Conservation (phyloP, 2,113 vertebrate genomes). For the Actenoides hombroni region DNA sequence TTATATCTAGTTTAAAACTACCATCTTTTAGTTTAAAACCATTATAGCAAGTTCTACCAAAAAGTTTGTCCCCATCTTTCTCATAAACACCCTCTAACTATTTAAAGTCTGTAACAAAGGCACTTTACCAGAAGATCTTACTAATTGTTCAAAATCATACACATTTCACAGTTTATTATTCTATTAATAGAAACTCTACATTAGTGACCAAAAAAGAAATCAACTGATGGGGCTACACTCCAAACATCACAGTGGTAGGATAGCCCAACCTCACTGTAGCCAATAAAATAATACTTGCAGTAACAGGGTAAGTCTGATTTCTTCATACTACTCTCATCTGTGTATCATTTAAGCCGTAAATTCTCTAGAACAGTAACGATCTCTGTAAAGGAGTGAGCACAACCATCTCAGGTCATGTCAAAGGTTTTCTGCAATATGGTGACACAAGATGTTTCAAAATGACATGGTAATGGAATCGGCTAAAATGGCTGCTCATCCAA, state of each 20-base stretch:
- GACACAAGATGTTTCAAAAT: background rate
- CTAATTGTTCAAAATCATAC: background rate
- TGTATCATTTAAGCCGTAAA: background rate
- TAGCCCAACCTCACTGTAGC: background rate
- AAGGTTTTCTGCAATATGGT: background rate
- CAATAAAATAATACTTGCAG: background rate
- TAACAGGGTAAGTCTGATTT: background rate
- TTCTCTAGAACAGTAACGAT: background rate
- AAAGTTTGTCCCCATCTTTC: background rate
- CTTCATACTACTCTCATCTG: background rate
- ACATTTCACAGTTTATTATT: background rate
- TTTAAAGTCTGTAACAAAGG: background rate
- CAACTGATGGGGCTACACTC: background rate
- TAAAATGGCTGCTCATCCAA: background rate
- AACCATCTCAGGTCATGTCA: background rate
- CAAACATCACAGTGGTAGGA: background rate
- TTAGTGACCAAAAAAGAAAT: background rate
- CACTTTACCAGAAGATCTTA: background rate
- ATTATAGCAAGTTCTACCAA: background rate
- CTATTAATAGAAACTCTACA: background rate
- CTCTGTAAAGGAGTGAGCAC: background rate
- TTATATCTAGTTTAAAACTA: background rate
- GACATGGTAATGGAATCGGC: background rate
- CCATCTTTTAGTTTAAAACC: background rate
- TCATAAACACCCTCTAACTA: background rate